Conservation (phyloP, 2,113 vertebrate genomes). For the Hippoglossus stenolepis region DNA sequence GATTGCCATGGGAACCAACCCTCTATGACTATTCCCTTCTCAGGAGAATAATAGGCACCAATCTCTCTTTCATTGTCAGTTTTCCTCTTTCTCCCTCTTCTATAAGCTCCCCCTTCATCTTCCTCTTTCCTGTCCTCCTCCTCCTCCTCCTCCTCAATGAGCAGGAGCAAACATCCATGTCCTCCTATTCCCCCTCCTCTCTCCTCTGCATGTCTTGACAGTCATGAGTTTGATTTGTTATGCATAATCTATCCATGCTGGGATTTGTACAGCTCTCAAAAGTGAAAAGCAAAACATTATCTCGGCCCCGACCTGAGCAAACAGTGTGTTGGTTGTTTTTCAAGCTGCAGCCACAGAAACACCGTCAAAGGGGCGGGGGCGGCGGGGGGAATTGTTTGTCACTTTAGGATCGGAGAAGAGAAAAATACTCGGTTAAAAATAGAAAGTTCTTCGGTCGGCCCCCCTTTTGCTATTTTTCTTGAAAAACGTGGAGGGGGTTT, state of each 20-base stretch:
- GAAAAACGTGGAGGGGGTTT: constrained; percentile 34
- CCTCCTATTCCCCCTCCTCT: not conserved
- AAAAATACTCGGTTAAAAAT: constrained; percentile 41
- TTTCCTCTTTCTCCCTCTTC: constrained; percentile 34
- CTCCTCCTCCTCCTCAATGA: constrained; percentile 1
- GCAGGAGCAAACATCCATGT: constrained; percentile 30
- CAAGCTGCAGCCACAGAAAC: constrained; percentile 9
- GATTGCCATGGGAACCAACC: constrained; percentile 87
- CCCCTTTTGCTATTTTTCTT: constrained; percentile 27
- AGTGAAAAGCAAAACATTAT: constrained; percentile 34
- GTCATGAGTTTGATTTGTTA: constrained; percentile 51
- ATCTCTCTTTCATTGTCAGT: constrained; percentile 69
- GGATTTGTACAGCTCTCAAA: constrained; percentile 44
- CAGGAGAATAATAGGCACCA: constrained; percentile 82
- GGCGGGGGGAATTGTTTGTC: constrained; percentile 9
- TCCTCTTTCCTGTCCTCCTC: constrained; percentile 5
- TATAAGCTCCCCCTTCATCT: constrained; percentile 18
- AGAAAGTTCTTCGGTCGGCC: constrained; percentile 14
- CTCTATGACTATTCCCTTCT: constrained; percentile 78
- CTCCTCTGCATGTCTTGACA: constrained; percentile 29
- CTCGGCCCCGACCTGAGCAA: constrained; percentile 24
- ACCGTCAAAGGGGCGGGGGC: not conserved
- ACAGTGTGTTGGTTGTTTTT: constrained; percentile 15
- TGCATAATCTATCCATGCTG: constrained; percentile 46
- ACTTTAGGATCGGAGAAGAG: constrained; percentile 19